phyloP scores from a whole-genome alignment of 1,140 invertebrate genomes.

The Daktulosphaira vitifoliae region DNA sequence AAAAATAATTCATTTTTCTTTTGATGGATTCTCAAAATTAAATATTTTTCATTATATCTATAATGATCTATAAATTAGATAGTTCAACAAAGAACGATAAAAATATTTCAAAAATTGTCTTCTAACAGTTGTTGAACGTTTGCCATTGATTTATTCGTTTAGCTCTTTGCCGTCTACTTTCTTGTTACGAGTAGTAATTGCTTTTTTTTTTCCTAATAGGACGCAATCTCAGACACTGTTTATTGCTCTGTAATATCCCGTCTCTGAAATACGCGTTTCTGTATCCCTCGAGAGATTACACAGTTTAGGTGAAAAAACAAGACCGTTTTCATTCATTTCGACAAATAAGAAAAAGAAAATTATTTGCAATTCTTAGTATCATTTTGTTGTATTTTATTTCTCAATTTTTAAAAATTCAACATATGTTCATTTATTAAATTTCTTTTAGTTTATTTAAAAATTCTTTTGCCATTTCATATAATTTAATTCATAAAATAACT shows the following conservation, averaged over 20 bases:
- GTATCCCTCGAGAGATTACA: conserved; percentile 8
- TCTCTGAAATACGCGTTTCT: conserved; percentile 16
- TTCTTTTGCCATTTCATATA: too few species aligned
- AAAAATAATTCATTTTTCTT: too few species aligned
- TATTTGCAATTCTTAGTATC: conserved; percentile 16
- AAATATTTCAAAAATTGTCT: conserved; percentile 7
- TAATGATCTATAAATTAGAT: too few species aligned
- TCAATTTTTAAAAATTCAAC: too few species aligned
- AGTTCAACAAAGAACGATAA: too few species aligned
- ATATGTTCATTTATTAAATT: too few species aligned
- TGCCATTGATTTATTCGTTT: conserved; percentile 32
- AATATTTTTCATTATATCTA: too few species aligned
- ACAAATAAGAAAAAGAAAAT: conserved; percentile 15
- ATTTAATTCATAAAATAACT: too few species aligned
- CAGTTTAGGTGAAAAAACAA: conserved; percentile 31
- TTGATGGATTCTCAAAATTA: too few species aligned
- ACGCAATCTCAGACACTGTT: neutral
- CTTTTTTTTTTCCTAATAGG: conserved; percentile 32
- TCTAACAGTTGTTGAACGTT: conserved; percentile 15
- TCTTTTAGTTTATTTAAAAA: too few species aligned
- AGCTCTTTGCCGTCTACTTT: conserved; percentile 16
- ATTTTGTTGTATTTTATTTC: too few species aligned
- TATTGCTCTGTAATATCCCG: conserved; percentile 6
- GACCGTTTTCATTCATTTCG: conserved; percentile 24
- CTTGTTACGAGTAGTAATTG: conserved; percentile 33